Percentiles rank a stretch among this genome's conserved stretches.
Evolutionary conservation across 1,140 invertebrate species (phyloP).

Genomic region (Linepithema humile): DNA sequence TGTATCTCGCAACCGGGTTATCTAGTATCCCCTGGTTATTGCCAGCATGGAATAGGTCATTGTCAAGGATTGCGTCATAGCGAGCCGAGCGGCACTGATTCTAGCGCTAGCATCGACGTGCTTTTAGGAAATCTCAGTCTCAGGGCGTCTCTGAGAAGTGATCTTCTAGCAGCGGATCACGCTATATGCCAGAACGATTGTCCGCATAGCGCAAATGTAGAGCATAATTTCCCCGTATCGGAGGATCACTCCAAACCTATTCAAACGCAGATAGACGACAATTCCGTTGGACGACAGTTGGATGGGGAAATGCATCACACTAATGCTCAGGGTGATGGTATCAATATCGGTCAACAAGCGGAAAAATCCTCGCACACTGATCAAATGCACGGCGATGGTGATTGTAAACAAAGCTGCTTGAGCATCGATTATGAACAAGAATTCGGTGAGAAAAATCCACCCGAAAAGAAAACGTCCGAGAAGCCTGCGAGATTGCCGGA

Average conservation of each 20-base stretch:
- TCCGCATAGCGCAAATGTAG: slow-evolving; percentile 53
- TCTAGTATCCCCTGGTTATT: slow-evolving; percentile 61
- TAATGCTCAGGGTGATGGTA: slow-evolving; percentile 53
- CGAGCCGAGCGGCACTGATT: slow-evolving; percentile 76
- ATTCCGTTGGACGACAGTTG: neutral
- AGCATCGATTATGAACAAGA: slow-evolving; percentile 76
- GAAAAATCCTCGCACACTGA: slow-evolving; percentile 41
- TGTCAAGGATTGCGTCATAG: slow-evolving; percentile 72
- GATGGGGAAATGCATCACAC: slow-evolving; percentile 9
- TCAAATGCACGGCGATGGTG: slow-evolving; percentile 45
- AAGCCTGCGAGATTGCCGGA: slow-evolving; percentile 73
- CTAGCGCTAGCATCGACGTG: slow-evolving; percentile 78
- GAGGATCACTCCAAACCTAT: slow-evolving; percentile 13
- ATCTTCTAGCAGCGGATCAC: slow-evolving; percentile 74
- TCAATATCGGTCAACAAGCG: slow-evolving; percentile 52
- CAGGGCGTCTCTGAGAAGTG: slow-evolving; percentile 76
- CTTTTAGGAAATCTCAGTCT: slow-evolving; percentile 78
- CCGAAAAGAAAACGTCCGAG: slow-evolving; percentile 43
- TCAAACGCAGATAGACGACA: slow-evolving; percentile 15
- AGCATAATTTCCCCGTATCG: slow-evolving; percentile 28
- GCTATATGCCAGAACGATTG: slow-evolving; percentile 69
- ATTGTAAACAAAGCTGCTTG: slow-evolving; percentile 69
- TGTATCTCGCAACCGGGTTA: slow-evolving; percentile 67
- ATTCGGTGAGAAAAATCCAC: slow-evolving; percentile 63
- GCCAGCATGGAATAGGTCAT: slow-evolving; percentile 55